These are phyloP conservation scores for Chaenogobius annularis DNA, from an alignment of 2,113 vertebrate genomes.

Conservation along the genomic window DNA sequence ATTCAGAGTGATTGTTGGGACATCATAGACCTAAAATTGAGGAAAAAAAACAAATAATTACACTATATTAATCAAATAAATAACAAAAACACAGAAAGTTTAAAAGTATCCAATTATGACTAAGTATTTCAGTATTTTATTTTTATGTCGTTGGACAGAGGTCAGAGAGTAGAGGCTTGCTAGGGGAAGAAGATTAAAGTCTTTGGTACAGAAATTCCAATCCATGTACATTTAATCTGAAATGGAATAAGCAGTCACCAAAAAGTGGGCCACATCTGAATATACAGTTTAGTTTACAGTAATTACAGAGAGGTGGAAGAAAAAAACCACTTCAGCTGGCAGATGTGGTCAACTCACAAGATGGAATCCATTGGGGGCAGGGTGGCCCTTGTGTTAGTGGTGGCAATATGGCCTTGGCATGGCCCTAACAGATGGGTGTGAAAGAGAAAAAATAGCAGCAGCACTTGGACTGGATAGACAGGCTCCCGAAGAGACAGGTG, in stretches of 20 bases:
- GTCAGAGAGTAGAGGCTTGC: not conserved
- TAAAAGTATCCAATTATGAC: not conserved
- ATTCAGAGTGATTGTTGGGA: constrained; percentile 77
- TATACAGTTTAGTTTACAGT: constrained; percentile 18
- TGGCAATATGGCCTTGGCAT: constrained; percentile 47
- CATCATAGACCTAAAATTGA: constrained; percentile 81
- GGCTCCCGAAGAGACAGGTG: constrained; percentile 74
- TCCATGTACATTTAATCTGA: constrained; percentile 6
- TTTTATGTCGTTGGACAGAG: not conserved
- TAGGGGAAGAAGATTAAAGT: not conserved
- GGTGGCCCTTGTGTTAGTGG: constrained; percentile 24
- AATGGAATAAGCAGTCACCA: not conserved
- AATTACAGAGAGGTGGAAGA: constrained; percentile 18
- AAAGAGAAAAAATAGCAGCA: constrained; percentile 70
- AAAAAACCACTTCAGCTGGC: constrained; percentile 49
- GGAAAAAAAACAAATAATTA: not conserved
- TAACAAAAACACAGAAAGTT: not conserved
- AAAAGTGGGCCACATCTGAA: constrained; percentile 4
- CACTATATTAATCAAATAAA: not conserved
- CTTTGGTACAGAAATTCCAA: not conserved
- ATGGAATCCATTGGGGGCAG: constrained; percentile 43
- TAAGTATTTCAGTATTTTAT: not conserved
- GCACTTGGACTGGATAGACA: constrained; percentile 67
- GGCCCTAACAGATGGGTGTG: constrained; percentile 68
- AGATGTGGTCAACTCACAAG: constrained; percentile 38